Percentiles rank a stretch among this genome's conserved stretches.
These are phyloP conservation scores for Noturus placidus DNA, from an alignment of 2,113 vertebrate species.

Conservation along the genomic window DNA sequence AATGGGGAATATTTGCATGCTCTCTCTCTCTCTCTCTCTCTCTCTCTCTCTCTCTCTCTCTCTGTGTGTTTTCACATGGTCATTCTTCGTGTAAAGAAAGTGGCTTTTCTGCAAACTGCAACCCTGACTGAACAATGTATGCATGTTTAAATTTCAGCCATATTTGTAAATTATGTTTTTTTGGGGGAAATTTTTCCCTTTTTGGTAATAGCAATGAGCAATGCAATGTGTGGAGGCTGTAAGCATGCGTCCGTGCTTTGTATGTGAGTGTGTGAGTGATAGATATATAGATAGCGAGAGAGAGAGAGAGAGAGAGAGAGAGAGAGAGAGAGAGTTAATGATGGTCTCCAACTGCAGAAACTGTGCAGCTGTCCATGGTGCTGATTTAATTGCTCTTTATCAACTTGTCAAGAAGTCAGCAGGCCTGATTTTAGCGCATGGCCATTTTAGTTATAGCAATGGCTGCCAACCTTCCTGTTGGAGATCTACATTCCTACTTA, in stretches of 20 bases:
- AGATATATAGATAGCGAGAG: background rate
- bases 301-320: slow-evolving; percentile 1
- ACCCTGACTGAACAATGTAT: background rate
- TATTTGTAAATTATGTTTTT: background rate
- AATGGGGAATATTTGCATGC: background rate
- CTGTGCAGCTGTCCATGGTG: slow-evolving; percentile 50
- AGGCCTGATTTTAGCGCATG: background rate
- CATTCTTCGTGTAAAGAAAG: background rate
- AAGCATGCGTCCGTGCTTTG: no score
- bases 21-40: no score
- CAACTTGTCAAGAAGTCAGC: slow-evolving; percentile 29
- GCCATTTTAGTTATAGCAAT: background rate
- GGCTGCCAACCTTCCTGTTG: background rate
- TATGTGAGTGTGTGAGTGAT: background rate
- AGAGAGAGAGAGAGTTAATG: background rate
- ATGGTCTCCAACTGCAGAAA: background rate
- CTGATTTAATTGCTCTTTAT: slow-evolving; percentile 29
- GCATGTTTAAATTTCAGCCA: slow-evolving; percentile 5
- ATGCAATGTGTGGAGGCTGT: background rate
- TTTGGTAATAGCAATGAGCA: background rate
- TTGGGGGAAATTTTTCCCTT: no score
- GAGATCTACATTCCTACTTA: background rate
- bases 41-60: no score
- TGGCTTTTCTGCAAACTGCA: background rate
- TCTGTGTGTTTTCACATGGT: background rate